Conservation (phyloP, 2,113 vertebrate species). For the Chlorodrepanis virens region DNA sequence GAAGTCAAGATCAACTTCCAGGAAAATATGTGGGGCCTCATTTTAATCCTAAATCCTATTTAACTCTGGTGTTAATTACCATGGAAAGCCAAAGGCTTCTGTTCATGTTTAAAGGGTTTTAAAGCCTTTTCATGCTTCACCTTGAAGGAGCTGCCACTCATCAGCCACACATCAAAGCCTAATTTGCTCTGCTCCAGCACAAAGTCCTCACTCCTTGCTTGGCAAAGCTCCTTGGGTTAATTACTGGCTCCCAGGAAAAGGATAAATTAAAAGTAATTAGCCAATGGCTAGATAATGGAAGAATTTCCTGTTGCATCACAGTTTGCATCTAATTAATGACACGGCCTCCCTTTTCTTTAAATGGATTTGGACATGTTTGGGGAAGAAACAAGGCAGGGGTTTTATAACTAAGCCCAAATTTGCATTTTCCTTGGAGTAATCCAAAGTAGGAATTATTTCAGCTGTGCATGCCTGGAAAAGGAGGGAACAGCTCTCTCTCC, state of each 20-base stretch:
- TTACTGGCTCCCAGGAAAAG: constrained; percentile 18
- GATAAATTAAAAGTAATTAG: constrained; percentile 30
- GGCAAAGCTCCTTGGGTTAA: constrained; percentile 24
- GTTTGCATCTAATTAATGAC: not conserved
- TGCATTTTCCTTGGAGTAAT: not conserved
- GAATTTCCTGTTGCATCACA: not conserved
- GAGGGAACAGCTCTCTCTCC: not conserved
- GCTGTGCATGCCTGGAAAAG: not conserved
- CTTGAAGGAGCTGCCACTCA: constrained; percentile 44
- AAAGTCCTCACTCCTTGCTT: not conserved
- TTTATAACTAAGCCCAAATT: not conserved
- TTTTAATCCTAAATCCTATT: constrained; percentile 16
- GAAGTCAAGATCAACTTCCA: not conserved
- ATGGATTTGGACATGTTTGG: not conserved
- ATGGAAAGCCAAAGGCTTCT: constrained; percentile 19
- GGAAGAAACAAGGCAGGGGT: not conserved
- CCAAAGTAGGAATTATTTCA: not conserved
- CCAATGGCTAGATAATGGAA: not conserved
- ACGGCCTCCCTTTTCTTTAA: not conserved
- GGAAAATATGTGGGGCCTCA: not conserved
- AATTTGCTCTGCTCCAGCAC: constrained; percentile 14
- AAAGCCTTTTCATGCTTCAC: constrained; percentile 13
- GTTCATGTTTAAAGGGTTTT: constrained; percentile 14
- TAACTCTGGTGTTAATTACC: constrained; percentile 8
- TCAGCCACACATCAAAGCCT: not conserved